Evolutionary conservation across 2,113 vertebrate genomes (phyloP).

Genomic region (Sphyrna mokarran): DNA sequence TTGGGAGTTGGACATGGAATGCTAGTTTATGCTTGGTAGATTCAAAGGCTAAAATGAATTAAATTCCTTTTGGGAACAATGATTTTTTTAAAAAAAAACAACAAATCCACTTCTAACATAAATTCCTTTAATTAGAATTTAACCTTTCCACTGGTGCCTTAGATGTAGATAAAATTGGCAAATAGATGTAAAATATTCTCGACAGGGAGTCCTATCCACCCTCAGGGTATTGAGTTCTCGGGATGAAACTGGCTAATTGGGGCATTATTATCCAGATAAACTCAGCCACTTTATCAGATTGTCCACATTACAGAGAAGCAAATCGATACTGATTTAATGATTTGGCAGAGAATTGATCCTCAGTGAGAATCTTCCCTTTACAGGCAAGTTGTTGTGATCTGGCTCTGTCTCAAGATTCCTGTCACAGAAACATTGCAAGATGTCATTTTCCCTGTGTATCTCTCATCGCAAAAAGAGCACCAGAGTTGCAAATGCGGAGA

Average conservation of each 20-base stretch:
- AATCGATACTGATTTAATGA: neutral
- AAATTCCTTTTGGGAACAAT: neutral
- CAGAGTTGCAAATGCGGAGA: neutral
- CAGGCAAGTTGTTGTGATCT: neutral
- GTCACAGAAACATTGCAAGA: neutral
- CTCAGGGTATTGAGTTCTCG: neutral
- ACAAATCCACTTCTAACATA: neutral
- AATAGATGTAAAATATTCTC: neutral
- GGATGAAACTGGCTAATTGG: neutral
- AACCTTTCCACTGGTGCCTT: neutral
- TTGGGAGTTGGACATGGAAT: neutral
- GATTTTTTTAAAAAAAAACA: neutral
- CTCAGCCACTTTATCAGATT: conserved; percentile 8
- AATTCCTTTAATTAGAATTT: neutral
- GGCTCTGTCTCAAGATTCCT: neutral
- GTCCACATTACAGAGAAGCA: neutral
- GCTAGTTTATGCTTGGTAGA: neutral
- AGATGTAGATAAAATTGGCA: neutral
- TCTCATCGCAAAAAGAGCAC: neutral
- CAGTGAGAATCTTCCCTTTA: neutral
- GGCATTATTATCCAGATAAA: neutral
- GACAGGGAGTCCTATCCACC: neutral
- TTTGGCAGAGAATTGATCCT: neutral
- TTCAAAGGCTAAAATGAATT: neutral
- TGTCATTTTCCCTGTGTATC: neutral